A percentile compares a stretch with the other conserved stretches of the same genome.
Evolutionary conservation across 1,140 invertebrate genomes (phyloP).

Genomic region (Hylyphantes graminicola): DNA sequence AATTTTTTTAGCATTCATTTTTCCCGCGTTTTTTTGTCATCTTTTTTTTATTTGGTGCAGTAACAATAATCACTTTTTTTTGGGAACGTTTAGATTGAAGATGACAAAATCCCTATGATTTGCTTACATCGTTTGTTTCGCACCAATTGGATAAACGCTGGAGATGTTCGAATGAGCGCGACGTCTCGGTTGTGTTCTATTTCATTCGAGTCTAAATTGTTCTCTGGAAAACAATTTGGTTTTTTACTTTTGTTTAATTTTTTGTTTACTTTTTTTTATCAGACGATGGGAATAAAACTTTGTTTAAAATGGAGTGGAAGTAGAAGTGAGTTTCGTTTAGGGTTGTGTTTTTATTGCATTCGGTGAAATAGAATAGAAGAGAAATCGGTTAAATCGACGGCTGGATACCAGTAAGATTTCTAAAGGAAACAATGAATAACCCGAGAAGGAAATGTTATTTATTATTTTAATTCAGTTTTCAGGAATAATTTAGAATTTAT

Average conservation of each 20-base stretch:
- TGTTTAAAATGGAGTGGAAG: not conserved
- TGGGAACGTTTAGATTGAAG: conserved; percentile 47
- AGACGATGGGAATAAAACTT: conserved; percentile 22
- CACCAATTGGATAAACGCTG: conserved; percentile 53
- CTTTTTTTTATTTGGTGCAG: conserved; percentile 13
- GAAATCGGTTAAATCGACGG: conserved; percentile 17
- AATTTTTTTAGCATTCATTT: conserved; percentile 5
- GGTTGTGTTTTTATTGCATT: conserved; percentile 48
- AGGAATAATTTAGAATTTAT: too few relatives aligned
- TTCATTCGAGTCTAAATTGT: conserved; percentile 32
- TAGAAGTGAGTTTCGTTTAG: conserved; percentile 29
- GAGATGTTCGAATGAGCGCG: conserved; percentile 6
- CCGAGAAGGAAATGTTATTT: conserved; percentile 25
- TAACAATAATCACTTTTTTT: conserved; percentile 53
- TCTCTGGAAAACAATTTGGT: conserved; percentile 45
- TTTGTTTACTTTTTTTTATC: too few relatives aligned
- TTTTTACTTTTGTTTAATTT: not conserved
- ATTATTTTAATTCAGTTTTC: conserved; percentile 20
- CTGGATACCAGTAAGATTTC: conserved; percentile 20
- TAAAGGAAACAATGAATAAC: conserved; percentile 7
- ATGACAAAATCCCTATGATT: conserved; percentile 61
- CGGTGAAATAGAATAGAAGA: conserved; percentile 38
- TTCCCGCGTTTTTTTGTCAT: conserved; percentile 18
- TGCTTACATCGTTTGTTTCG: conserved; percentile 58
- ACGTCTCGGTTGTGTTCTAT: not conserved